Base-by-base conservation (phyloP, 2,888 invertebrate species). In the Scelioninae gen. 2 region DNA sequence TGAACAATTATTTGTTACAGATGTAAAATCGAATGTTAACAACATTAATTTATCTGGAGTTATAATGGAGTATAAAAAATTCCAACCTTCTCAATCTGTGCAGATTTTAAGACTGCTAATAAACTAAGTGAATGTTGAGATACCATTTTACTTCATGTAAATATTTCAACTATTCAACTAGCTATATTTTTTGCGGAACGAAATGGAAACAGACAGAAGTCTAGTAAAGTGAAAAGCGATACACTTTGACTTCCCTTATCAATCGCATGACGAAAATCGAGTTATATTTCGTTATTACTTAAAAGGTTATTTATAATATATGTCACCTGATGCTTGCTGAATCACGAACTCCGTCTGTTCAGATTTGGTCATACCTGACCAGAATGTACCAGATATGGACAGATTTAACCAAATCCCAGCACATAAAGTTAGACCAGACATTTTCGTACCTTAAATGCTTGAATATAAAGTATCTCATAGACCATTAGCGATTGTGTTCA, bases 321-420 rank as follows among this genome's bases (percentile, higher is more conserved):
- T 52, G 52, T 43, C 46, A 63, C 11, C 19, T 63, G 70, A 57
- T 57, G 50, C 70, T 37, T 57, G 53, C 53, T 53, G 48, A 61
- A 61, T 52, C 53, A 46, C n/a, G 18, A 45, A 39, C 55, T 61
- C 39, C 37, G 25, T 52, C 15, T 61, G 69, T 41, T 35, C 61
- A 63, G 39, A 53, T 69, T 69, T 69, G 61, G 55, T 55, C 48
- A 48, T 46, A 55, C 25, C 45, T 48, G 53, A 61, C 69, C 55
- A 69, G 69, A 69, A 22, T 48, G 25, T 61, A 69, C 69, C 69
- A 55, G 69, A 69, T 37, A 69, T 28, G 45, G 41, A 60, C 52
- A 61, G 69, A 69, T 61, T 61, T 53, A 39, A 61, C 61, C 25
- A 55, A 55, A 55, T 37, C 19, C 39, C 35, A 18, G n/a, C 22